Evolutionary conservation across 64 coral and sea anemone species (phyloP).

Genomic region (Astreopora myriophthalma): DNA sequence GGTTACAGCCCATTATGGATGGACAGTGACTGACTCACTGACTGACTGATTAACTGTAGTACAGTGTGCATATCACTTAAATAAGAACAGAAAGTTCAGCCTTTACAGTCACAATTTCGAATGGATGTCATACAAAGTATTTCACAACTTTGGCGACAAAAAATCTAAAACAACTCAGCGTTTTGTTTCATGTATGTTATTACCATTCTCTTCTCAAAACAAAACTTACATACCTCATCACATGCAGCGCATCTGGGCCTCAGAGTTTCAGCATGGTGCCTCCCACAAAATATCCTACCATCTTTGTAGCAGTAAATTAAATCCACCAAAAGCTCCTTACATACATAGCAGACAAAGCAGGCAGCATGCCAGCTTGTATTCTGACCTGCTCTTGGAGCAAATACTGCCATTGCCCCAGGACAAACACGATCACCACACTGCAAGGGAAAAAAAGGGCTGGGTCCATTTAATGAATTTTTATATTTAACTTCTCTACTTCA

Average conservation of each 20-base stretch:
- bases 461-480: neutral
- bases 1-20: too few species aligned
- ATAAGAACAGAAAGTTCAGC: too few species aligned
- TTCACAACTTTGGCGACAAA: too few species aligned
- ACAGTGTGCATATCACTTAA: too few species aligned
- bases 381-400: slow-evolving; percentile 90
- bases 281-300: slow-evolving; percentile 91
- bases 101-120: too few species aligned
- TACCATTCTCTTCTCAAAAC: too few species aligned
- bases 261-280: slow-evolving; percentile 92
- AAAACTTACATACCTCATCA: slow-evolving; percentile 82
- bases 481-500: neutral
- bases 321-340: slow-evolving; percentile 93
- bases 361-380: slow-evolving; percentile 88
- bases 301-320: slow-evolving; percentile 99
- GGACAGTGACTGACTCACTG: too few species aligned
- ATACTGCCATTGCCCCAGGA: slow-evolving; percentile 89
- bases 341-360: slow-evolving; percentile 86
- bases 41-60: too few species aligned
- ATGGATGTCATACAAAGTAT: too few species aligned
- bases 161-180: too few species aligned
- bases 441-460: neutral
- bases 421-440: slow-evolving; percentile 81
- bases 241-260: slow-evolving; percentile 96
- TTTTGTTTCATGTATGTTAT: too few species aligned